Base-by-base conservation (phyloP, 2,113 vertebrate genomes). In the Clarias magur region DNA sequence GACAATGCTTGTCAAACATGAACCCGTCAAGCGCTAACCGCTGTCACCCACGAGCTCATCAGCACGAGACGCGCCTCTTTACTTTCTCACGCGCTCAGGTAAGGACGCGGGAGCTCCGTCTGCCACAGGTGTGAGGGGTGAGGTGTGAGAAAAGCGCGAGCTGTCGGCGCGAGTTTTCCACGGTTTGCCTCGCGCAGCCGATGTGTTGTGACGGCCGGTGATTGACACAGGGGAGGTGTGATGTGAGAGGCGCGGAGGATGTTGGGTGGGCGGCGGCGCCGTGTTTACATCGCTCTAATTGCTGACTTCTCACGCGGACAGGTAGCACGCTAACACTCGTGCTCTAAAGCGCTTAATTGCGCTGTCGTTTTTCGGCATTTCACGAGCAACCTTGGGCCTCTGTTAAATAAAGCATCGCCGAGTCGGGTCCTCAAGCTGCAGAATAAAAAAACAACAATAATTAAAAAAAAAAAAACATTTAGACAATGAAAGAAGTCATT, bases 171-270 rank as follows among this genome's bases (percentile, higher is more conserved):
- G 88, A 57, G 87, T 90, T 94, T 93, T 92, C 92, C 94, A 81
- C 83, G 94, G 93, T 93, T 90, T 93, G 90, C n/a, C 89, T 93
- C 91, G 91, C 92, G 91, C 87, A 93, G 91, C 88, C 93, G 93
- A 95, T 95, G 92, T 94, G 92, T 92, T 93, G 68, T 95, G 94
- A 95, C 93, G 94, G 89, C 42, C 92, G 88, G 89, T 93, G 94
- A 93, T 93, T 95, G 94, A 94, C 93, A 94, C 91, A 85, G 92
- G 56, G 89, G 91, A 93, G 92, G 89, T 95, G 91, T 68, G 82
- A 72, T 80, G 57, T 92, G 92, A 94, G 89, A 91, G 89, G 27
- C 62, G 86, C 79, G 86, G 78, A 78, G 88, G 81, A 86, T 88
- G 89, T 85, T 86, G 88, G 87, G 82, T 91, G 92, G 90, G 89